phyloP scores from a whole-genome alignment of 2,888 invertebrate species.

The Nycteola revayana region DNA sequence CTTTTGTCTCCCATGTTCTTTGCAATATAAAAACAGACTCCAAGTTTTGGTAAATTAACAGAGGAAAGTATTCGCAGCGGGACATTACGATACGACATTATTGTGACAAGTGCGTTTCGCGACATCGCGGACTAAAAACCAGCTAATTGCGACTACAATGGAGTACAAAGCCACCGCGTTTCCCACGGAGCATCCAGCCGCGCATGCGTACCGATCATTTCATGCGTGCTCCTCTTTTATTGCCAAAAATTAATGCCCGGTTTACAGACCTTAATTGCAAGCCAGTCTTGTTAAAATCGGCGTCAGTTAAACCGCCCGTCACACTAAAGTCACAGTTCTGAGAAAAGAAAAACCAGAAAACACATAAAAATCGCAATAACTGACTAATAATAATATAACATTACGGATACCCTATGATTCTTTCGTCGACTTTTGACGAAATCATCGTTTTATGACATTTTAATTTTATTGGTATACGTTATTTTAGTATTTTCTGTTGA shows the following conservation, averaged over 20 bases:
- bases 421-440: conserved; percentile 42
- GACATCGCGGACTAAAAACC: conserved; percentile 60
- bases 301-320: conserved; percentile 48
- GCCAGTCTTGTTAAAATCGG: conserved; percentile 63
- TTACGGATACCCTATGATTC: conserved; percentile 58
- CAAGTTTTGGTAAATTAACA: conserved; percentile 59
- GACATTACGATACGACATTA: conserved; percentile 72
- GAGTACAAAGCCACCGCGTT: conserved; percentile 74
- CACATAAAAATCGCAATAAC: conserved; percentile 62
- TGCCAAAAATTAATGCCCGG: conserved; percentile 81
- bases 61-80: conserved; percentile 62
- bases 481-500: conserved; percentile 21
- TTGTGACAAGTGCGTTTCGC: conserved; percentile 66
- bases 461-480: conserved; percentile 69
- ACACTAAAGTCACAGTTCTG: conserved; percentile 55
- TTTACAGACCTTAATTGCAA: conserved; percentile 78
- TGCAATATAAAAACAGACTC: conserved; percentile 25
- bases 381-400: conserved; percentile 66
- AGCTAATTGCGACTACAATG: conserved; percentile 78
- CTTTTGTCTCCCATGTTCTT: conserved; percentile 33
- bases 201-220: conserved; percentile 74
- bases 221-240: conserved; percentile 76
- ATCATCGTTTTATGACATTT: conserved; percentile 59
- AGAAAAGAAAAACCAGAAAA: conserved; percentile 58
- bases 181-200: conserved; percentile 72